These are phyloP conservation scores for Anableps anableps DNA, from an alignment of 2,797 vertebrate genomes.

Conservation along the genomic window DNA sequence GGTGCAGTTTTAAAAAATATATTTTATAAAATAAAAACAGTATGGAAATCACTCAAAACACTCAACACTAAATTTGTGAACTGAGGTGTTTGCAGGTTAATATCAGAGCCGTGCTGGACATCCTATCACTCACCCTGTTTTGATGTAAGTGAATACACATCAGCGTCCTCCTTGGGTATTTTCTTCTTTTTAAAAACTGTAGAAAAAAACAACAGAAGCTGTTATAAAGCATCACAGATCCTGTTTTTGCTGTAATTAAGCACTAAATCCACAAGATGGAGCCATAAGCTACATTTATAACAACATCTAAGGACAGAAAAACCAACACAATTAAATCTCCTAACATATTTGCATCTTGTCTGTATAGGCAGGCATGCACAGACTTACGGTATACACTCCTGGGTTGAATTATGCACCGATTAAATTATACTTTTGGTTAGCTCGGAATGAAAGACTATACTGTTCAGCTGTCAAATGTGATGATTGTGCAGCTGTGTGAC, in stretches of 20 bases:
- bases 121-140: constrained; percentile 73
- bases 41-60: not conserved
- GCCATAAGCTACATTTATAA: constrained; percentile 34
- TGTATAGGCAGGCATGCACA: not conserved
- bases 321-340: not conserved
- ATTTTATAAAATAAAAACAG: not conserved
- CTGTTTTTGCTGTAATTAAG: constrained; percentile 6
- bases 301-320: not conserved
- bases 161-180: constrained; percentile 41
- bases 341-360: constrained; percentile 12
- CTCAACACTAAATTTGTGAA: not conserved
- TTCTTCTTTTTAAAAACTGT: constrained; percentile 81
- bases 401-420: constrained; percentile 52
- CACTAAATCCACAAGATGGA: constrained; percentile 68
- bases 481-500: constrained; percentile 50
- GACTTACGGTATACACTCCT: constrained; percentile 7
- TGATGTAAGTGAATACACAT: constrained; percentile 70
- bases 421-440: constrained; percentile 59
- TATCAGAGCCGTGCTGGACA: not conserved
- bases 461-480: constrained; percentile 45
- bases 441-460: constrained; percentile 65
- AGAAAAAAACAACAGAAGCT: constrained; percentile 19
- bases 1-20: not conserved
- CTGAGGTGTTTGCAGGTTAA: not conserved
- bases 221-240: too few species aligned